Conservation (phyloP, 2,113 vertebrate species). For the Cyphomyrus plagiostoma region DNA sequence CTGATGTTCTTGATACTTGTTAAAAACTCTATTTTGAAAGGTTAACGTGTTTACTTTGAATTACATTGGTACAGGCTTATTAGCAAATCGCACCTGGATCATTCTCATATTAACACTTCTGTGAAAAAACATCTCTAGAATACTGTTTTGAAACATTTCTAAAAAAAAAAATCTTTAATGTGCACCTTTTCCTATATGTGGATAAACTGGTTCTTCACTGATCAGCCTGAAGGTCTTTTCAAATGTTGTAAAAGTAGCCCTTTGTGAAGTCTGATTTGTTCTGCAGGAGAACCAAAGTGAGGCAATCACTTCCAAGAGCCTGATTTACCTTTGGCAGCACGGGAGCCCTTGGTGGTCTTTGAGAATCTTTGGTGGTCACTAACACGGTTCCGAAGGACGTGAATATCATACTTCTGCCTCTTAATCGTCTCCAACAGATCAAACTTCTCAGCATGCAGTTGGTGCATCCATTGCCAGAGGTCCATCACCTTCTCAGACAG, state of each 20-base stretch:
- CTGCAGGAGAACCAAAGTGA: neutral
- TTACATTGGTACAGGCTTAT: neutral
- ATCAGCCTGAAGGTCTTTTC: neutral
- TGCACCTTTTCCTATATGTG: neutral
- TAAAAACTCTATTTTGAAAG: neutral
- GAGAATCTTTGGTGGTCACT: conserved; percentile 85
- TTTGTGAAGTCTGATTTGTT: neutral
- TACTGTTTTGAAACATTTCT: neutral
- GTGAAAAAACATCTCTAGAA: neutral
- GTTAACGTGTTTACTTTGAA: neutral
- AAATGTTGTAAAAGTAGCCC: neutral
- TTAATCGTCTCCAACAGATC: conserved; percentile 87
- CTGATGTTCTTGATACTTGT: neutral
- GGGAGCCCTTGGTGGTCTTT: conserved; percentile 62
- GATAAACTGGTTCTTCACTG: neutral
- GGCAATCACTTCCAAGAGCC: conserved; percentile 56
- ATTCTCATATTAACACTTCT: neutral
- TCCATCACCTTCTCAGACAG: conserved; percentile 78
- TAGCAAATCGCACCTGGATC: neutral
- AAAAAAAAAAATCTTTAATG: neutral
- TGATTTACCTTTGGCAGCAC: conserved; percentile 54
- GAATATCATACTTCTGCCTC: conserved; percentile 90
- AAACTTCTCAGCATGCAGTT: conserved; percentile 87
- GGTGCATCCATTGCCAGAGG: conserved; percentile 78
- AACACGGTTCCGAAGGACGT: conserved; percentile 83